Conservation (phyloP, 2,797 vertebrate genomes). For the Pteronotus mesoamericanus region DNA sequence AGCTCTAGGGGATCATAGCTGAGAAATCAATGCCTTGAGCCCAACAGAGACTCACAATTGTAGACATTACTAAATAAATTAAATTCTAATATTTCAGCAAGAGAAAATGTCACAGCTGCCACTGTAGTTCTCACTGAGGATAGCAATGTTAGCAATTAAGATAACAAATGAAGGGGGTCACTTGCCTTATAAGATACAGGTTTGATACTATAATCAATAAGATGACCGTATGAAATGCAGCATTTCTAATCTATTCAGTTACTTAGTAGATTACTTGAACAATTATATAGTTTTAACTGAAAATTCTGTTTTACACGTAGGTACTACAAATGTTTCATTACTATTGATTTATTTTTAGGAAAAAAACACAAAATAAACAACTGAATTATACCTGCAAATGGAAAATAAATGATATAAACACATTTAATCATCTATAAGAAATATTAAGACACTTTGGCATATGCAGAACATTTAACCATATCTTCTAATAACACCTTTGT, state of each 20-base stretch:
- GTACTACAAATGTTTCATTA: neutral
- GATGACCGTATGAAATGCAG: neutral
- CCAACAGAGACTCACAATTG: neutral
- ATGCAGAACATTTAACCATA: neutral
- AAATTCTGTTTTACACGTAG: constrained; percentile 5
- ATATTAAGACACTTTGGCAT: neutral
- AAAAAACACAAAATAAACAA: constrained; percentile 30
- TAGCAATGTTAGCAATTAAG: neutral
- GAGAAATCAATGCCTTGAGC: neutral
- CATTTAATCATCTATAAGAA: neutral
- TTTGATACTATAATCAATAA: neutral
- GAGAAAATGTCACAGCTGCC: neutral
- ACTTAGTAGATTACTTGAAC: neutral
- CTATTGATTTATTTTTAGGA: constrained; percentile 12
- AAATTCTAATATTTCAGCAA: constrained; percentile 5
- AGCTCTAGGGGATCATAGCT: neutral
- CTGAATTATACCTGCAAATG: neutral
- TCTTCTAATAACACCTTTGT: neutral
- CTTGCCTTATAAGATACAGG: neutral
- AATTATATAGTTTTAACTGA: neutral
- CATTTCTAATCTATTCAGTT: neutral
- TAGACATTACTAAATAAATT: neutral
- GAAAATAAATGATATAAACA: neutral
- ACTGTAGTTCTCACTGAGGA: neutral
- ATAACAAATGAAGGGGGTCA: neutral